Percentiles rank a stretch among this genome's conserved stretches.
These are phyloP conservation scores for Eucera pruinosa DNA, from an alignment of 2,888 invertebrate genomes.

Conservation along the genomic window DNA sequence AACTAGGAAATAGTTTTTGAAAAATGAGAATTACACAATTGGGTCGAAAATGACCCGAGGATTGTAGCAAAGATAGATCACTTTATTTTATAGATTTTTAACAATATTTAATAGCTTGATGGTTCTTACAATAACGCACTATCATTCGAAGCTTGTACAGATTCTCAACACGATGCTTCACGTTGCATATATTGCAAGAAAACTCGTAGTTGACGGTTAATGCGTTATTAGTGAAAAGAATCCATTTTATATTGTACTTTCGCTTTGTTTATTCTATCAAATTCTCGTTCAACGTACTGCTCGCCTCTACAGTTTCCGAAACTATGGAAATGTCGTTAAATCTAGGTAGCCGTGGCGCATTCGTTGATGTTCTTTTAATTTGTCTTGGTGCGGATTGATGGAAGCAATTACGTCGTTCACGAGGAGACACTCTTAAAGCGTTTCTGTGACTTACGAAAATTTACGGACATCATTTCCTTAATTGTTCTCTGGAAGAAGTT, in stretches of 20 bases:
- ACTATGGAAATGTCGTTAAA: slow-evolving; percentile 71
- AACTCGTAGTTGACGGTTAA: too few species aligned
- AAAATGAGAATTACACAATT: too few species aligned
- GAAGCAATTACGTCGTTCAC: slow-evolving; percentile 79
- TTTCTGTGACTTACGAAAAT: slow-evolving; percentile 71
- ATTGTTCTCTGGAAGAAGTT: slow-evolving; percentile 77
- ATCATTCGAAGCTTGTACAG: too few species aligned
- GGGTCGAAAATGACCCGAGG: too few species aligned
- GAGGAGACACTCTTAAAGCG: slow-evolving; percentile 73
- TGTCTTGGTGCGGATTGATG: slow-evolving; percentile 80
- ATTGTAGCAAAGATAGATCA: too few species aligned
- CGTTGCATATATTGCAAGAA: too few species aligned
- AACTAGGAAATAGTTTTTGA: too few species aligned
- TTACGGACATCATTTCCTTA: slow-evolving; percentile 81
- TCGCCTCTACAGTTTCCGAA: neutral
- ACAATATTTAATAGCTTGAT: too few species aligned
- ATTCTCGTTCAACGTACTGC: neutral
- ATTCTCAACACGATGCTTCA: too few species aligned
- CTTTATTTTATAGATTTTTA: too few species aligned
- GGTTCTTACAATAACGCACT: too few species aligned
- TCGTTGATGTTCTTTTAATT: slow-evolving; percentile 77
- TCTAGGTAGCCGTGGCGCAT: slow-evolving; percentile 41
- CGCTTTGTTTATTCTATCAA: neutral
- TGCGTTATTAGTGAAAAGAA: too few species aligned
- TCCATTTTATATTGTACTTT: neutral